phyloP scores from a whole-genome alignment of 92 coral and sea anemone genomes.

The Siderastrea radians region DNA sequence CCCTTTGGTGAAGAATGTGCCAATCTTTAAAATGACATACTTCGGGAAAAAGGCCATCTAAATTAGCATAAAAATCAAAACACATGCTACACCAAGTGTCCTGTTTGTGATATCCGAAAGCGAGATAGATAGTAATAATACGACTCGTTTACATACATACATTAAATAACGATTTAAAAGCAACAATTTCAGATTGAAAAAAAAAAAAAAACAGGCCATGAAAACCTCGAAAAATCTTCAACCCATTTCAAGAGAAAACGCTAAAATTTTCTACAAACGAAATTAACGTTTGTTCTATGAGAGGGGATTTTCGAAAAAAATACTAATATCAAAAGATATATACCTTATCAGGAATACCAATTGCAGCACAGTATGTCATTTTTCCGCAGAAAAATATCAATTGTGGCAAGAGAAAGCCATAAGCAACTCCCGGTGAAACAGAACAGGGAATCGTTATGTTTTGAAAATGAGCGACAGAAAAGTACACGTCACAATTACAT shows the following conservation, averaged over 20 bases:
- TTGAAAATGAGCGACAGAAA: not conserved
- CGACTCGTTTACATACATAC: no score
- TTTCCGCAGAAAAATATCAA: not conserved
- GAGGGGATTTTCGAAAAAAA: not conserved
- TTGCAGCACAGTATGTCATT: conserved; percentile 34
- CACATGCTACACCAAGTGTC: not conserved
- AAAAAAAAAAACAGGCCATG: not conserved
- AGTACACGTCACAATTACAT: conserved; percentile 20
- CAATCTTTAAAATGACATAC: not conserved
- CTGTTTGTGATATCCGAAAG: conserved; percentile 1
- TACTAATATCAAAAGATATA: not conserved
- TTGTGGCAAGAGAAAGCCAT: not conserved
- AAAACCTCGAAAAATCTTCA: not conserved
- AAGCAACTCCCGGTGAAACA: not conserved
- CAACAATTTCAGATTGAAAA: not conserved
- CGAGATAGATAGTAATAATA: not conserved
- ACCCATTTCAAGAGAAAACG: not conserved
- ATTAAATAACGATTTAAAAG: no score
- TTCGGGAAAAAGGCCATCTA: not conserved
- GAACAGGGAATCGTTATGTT: not conserved
- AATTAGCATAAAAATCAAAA: not conserved
- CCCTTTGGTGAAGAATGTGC: no score
- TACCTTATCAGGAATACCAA: conserved; percentile 28
- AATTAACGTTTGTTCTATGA: not conserved
- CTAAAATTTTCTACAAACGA: not conserved